phyloP scores from a whole-genome alignment of 2,888 invertebrate genomes.

The Tineola bisselliella region DNA sequence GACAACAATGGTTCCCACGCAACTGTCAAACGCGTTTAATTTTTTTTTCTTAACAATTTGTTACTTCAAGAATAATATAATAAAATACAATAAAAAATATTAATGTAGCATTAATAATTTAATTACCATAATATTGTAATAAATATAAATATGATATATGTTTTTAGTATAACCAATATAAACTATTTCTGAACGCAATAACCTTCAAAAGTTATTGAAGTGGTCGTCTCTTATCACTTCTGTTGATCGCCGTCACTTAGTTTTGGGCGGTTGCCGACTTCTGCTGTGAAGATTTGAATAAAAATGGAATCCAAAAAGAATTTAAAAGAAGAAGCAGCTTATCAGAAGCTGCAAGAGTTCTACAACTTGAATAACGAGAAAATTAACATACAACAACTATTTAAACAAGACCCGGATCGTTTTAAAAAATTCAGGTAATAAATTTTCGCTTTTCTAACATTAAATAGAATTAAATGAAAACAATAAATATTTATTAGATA shows the following conservation, averaged over 20 bases:
- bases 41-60: too few relatives aligned
- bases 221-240: conserved; percentile 54
- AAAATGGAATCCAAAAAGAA: conserved; percentile 57
- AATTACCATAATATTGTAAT: too few relatives aligned
- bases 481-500: conserved; percentile 4
- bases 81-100: too few relatives aligned
- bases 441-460: not conserved
- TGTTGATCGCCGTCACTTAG: conserved; percentile 26
- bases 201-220: conserved; percentile 62
- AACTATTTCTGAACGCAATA: conserved; percentile 19
- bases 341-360: conserved; percentile 78
- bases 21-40: too few relatives aligned
- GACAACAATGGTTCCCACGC: too few relatives aligned
- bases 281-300: conserved; percentile 15
- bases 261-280: conserved; percentile 26
- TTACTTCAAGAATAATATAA: too few relatives aligned
- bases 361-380: conserved; percentile 76
- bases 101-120: too few relatives aligned
- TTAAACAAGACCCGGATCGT: conserved; percentile 80
- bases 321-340: conserved; percentile 71
- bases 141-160: too few relatives aligned
- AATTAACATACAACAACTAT: conserved; percentile 84
- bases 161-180: too few relatives aligned
- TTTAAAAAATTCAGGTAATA: conserved; percentile 90
- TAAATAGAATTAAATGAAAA: not conserved